phyloP scores from a whole-genome alignment of 2,888 invertebrate species.

The Smittia sp. region DNA sequence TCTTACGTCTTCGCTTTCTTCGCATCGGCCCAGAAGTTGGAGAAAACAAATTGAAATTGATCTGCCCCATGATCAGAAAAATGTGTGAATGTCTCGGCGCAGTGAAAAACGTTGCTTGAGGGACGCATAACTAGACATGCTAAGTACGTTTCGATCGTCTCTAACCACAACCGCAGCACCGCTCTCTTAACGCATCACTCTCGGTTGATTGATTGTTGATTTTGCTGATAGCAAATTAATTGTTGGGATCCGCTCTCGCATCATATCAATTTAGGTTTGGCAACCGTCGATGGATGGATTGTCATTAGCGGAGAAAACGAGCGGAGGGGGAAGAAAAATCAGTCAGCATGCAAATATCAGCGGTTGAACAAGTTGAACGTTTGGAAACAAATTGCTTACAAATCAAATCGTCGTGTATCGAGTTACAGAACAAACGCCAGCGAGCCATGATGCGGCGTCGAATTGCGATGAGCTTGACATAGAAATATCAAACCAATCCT shows the following conservation, averaged over 20 bases:
- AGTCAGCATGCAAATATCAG: constrained; percentile 20
- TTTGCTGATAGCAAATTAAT: constrained; percentile 17
- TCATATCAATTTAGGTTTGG: not conserved
- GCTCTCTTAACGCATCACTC: not conserved
- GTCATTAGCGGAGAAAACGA: not conserved
- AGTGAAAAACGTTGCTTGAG: not conserved
- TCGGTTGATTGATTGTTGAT: not conserved
- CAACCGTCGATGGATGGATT: not conserved
- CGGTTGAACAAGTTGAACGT: not conserved
- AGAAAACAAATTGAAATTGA: not conserved
- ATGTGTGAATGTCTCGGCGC: not conserved
- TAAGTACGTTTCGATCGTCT: not conserved
- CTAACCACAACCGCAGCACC: too few relatives aligned
- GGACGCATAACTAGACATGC: not conserved
- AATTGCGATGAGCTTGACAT: too few relatives aligned
- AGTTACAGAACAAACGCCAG: not conserved
- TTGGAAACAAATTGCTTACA: not conserved
- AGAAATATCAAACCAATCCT: too few relatives aligned
- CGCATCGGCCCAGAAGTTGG: too few relatives aligned
- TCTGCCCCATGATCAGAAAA: not conserved
- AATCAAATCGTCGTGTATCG: not conserved
- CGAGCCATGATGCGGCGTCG: too few relatives aligned
- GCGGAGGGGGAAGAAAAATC: not conserved
- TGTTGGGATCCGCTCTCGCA: not conserved
- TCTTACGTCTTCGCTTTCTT: too few relatives aligned